These are phyloP conservation scores for Halisarca cf. caerulea DNA, from an alignment of 37 sponge, comb jelly and placozoan genomes.

Conservation along the genomic window DNA sequence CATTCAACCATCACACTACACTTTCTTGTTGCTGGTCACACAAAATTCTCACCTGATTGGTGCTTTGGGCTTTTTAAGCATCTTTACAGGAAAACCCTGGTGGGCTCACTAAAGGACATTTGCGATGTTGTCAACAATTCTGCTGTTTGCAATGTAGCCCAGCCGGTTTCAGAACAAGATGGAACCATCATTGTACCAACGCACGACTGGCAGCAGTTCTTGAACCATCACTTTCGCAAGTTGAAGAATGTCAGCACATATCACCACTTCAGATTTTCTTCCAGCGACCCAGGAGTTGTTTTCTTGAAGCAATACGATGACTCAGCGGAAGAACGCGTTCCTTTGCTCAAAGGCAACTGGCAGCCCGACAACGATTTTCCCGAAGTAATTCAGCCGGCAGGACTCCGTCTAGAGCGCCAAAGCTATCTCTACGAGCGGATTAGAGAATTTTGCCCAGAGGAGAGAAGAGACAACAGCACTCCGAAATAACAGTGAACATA, in stretches of 20 bases:
- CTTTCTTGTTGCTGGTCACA: neutral
- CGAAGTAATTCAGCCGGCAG: neutral
- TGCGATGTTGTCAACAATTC: neutral
- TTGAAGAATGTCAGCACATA: neutral
- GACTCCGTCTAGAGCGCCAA: neutral
- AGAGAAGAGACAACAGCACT: neutral
- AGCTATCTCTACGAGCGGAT: neutral
- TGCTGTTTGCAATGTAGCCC: neutral
- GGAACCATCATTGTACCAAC: neutral
- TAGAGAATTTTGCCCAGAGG: neutral
- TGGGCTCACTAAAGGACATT: neutral
- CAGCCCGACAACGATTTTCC: neutral
- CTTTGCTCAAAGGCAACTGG: neutral
- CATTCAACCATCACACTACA: neutral
- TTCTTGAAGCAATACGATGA: neutral
- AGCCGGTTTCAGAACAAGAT: neutral
- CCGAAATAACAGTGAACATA: too few species aligned
- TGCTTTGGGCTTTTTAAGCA: slow-evolving; percentile 4
- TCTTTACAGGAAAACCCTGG: neutral
- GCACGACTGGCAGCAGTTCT: neutral
- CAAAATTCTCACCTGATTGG: slow-evolving; percentile 16
- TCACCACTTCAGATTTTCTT: neutral
- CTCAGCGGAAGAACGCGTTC: neutral
- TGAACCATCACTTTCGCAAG: neutral
- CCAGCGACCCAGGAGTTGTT: neutral